Evolutionary conservation across 1,140 invertebrate genomes (phyloP).

Genomic region (Drosophila setifemur): DNA sequence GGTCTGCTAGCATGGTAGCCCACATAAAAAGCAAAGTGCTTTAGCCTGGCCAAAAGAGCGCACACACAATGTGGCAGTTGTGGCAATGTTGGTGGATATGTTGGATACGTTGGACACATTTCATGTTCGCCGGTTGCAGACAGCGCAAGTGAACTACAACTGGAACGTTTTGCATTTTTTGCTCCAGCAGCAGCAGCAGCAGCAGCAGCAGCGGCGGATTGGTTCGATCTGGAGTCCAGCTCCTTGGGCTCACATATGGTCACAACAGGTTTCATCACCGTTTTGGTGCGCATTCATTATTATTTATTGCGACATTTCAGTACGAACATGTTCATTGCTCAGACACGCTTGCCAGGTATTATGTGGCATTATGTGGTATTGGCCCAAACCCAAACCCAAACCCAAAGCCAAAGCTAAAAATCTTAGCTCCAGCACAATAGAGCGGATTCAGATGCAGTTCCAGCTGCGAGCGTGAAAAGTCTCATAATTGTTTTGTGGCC

Average conservation of each 20-base stretch:
- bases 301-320: constrained; percentile 74
- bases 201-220: not conserved
- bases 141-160: constrained; percentile 47
- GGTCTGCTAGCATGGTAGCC: constrained; percentile 24
- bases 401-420: not conserved
- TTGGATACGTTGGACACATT: constrained; percentile 49
- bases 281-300: constrained; percentile 69
- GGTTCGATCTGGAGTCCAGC: constrained; percentile 55
- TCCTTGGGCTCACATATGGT: constrained; percentile 57
- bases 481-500: constrained; percentile 63
- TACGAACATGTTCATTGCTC: constrained; percentile 61
- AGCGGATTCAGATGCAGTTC: constrained; percentile 27
- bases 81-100: constrained; percentile 8
- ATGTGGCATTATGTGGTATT: constrained; percentile 38
- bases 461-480: constrained; percentile 65
- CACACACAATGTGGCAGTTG: not conserved
- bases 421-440: constrained; percentile 32
- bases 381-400: constrained; percentile 10
- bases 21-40: constrained; percentile 16
- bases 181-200: not conserved
- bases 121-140: constrained; percentile 39
- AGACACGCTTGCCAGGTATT: constrained; percentile 31
- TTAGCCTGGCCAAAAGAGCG: constrained; percentile 13
- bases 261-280: constrained; percentile 73
- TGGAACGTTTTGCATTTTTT: constrained; percentile 53